A percentile compares a stretch with the other conserved stretches of the same genome.
phyloP scores from a whole-genome alignment of 2,113 vertebrate species.

The Taurulus bubalis region DNA sequence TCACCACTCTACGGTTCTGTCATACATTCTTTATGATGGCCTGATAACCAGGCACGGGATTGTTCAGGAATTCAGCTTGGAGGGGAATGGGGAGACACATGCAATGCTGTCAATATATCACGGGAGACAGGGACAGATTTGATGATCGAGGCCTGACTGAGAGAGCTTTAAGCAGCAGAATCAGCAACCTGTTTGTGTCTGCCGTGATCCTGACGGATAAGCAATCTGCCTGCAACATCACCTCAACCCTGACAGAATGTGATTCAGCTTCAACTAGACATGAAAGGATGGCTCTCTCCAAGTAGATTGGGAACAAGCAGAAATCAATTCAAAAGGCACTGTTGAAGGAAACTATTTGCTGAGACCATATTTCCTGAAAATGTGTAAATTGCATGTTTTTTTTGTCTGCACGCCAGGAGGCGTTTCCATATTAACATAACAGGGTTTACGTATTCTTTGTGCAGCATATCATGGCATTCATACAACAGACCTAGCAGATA shows the following conservation, averaged over 20 bases:
- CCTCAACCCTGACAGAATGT: slow-evolving; percentile 68
- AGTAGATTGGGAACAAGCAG: slow-evolving; percentile 49
- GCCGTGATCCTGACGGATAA: slow-evolving; percentile 76
- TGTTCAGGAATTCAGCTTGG: slow-evolving; percentile 66
- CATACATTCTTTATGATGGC: slow-evolving; percentile 79
- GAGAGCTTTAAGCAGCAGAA: slow-evolving; percentile 76
- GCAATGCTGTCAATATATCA: slow-evolving; percentile 77
- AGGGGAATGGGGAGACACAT: slow-evolving; percentile 54
- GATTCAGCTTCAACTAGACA: slow-evolving; percentile 70
- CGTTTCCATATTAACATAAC: background rate
- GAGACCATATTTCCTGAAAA: slow-evolving; percentile 20
- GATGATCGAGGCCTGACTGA: slow-evolving; percentile 71
- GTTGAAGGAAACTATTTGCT: slow-evolving; percentile 22
- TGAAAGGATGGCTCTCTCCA: slow-evolving; percentile 65
- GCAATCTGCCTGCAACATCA: slow-evolving; percentile 76
- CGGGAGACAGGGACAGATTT: slow-evolving; percentile 73
- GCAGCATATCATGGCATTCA: slow-evolving; percentile 4
- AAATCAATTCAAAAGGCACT: slow-evolving; percentile 53
- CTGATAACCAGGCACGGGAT: slow-evolving; percentile 54
- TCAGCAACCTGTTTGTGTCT: slow-evolving; percentile 81
- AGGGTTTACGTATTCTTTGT: background rate
- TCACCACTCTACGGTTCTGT: slow-evolving; percentile 69
- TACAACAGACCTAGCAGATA: slow-evolving; percentile 1
- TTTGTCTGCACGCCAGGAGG: background rate
- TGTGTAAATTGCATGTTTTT: background rate